phyloP scores from a whole-genome alignment of 2,113 vertebrate species.

The Tamias sibiricus region DNA sequence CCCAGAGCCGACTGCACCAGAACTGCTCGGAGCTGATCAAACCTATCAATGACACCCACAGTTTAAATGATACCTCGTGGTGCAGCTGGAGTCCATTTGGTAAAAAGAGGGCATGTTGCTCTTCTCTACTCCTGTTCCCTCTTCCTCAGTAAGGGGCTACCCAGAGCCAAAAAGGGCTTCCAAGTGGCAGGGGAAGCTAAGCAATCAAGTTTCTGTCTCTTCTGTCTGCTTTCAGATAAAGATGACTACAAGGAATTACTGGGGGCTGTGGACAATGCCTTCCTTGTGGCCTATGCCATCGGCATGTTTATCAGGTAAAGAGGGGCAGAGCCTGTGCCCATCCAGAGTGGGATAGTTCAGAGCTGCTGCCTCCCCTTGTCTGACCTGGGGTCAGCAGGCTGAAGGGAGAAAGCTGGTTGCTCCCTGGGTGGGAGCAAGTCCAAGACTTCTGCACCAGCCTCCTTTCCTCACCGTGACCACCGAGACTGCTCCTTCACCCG shows the following conservation, averaged over 20 bases:
- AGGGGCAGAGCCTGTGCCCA: neutral
- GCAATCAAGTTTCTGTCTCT: neutral
- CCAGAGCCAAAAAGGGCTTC: neutral
- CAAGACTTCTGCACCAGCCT: neutral
- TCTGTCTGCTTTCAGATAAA: slow-evolving; percentile 87
- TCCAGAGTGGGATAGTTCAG: neutral
- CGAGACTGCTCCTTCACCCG: neutral
- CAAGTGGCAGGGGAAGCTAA: neutral
- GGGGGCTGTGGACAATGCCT: slow-evolving; percentile 95
- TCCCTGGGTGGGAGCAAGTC: neutral
- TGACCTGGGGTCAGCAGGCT: neutral
- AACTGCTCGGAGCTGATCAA: slow-evolving; percentile 90
- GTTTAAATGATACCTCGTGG: slow-evolving; percentile 89
- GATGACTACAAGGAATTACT: slow-evolving; percentile 95
- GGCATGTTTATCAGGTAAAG: slow-evolving; percentile 98
- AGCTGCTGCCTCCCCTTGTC: neutral
- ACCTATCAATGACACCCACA: slow-evolving; percentile 86
- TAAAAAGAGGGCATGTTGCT: slow-evolving; percentile 80
- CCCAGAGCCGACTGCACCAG: slow-evolving; percentile 94
- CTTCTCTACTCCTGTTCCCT: fast-evolving
- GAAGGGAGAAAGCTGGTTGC: neutral
- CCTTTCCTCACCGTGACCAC: fast-evolving
- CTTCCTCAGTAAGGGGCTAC: neutral
- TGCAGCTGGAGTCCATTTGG: slow-evolving; percentile 97
- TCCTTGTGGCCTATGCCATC: slow-evolving; percentile 96